phyloP scores from a whole-genome alignment of 2,888 invertebrate genomes.

The Rapana venosa region DNA sequence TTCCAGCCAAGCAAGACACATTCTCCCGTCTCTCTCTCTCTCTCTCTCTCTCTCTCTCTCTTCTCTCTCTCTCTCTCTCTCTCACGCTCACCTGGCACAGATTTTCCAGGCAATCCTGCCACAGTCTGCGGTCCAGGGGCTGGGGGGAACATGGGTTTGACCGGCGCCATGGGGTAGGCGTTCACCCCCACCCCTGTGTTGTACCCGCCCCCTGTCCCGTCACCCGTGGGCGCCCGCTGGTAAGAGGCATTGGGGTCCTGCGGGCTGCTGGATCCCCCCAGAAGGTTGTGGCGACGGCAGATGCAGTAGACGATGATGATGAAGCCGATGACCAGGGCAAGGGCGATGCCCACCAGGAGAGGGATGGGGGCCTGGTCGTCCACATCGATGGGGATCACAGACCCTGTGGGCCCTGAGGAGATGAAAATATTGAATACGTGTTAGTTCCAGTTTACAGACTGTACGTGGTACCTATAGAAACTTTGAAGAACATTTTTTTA shows the following conservation, averaged over 20 bases:
- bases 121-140: neutral
- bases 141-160: constrained; percentile 18
- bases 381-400: constrained; percentile 33
- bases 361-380: constrained; percentile 53
- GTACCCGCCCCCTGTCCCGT: constrained; percentile 40
- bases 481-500: neutral
- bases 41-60: neutral
- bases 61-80: neutral
- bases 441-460: neutral
- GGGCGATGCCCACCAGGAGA: constrained; percentile 49
- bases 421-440: neutral
- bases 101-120: neutral
- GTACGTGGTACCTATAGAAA: neutral
- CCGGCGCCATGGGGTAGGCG: constrained; percentile 38
- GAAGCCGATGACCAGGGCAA: constrained; percentile 49
- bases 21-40: too few species aligned
- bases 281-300: constrained; percentile 41
- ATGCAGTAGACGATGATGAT: constrained; percentile 50
- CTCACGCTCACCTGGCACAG: neutral
- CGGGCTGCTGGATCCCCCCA: neutral
- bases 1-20: too few species aligned
- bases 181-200: constrained; percentile 29
- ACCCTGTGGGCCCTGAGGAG: neutral
- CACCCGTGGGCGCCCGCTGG: constrained; percentile 49
- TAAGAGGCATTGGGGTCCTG: constrained; percentile 36